phyloP scores from a whole-genome alignment of 2,113 vertebrate genomes.

The Geococcyx californianus region DNA sequence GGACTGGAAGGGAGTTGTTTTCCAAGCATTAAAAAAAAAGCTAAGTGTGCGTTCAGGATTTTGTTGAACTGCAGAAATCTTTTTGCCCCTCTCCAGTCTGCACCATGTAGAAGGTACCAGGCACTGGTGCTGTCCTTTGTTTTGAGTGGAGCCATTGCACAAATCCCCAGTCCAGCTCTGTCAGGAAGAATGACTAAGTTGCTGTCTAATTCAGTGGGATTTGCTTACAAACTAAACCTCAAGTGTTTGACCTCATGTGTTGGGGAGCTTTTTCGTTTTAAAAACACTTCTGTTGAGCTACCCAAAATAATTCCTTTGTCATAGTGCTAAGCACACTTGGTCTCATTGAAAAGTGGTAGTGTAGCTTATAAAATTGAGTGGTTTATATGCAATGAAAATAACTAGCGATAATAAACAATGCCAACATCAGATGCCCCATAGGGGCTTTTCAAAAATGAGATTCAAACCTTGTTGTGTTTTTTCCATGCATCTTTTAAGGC shows the following conservation, averaged over 20 bases:
- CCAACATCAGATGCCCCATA: constrained; percentile 31
- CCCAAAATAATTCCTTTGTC: constrained; percentile 17
- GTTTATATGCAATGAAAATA: constrained; percentile 51
- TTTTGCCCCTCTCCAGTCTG: background rate
- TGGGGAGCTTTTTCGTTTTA: constrained; percentile 61
- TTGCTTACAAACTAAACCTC: background rate
- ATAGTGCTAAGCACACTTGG: constrained; percentile 73
- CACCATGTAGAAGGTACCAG: background rate
- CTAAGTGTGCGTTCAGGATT: background rate
- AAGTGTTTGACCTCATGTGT: constrained; percentile 18
- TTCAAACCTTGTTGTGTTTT: background rate
- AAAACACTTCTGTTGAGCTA: constrained; percentile 57
- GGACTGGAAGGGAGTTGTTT: background rate
- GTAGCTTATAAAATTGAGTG: constrained; percentile 26
- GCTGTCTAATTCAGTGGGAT: background rate
- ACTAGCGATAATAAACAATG: constrained; percentile 11
- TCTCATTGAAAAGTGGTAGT: constrained; percentile 48
- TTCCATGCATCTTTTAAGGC: background rate
- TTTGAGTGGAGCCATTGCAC: constrained; percentile 14
- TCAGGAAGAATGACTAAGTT: background rate
- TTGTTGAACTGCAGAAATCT: background rate
- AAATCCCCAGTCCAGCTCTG: background rate
- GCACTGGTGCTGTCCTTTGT: background rate
- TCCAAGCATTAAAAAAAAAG: background rate
- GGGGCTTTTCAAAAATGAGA: constrained; percentile 5